Evolutionary conservation across 2,888 invertebrate genomes (phyloP), one percentile per base, ranked within the genome.

Genomic region (Synergus japonicus): DNA sequence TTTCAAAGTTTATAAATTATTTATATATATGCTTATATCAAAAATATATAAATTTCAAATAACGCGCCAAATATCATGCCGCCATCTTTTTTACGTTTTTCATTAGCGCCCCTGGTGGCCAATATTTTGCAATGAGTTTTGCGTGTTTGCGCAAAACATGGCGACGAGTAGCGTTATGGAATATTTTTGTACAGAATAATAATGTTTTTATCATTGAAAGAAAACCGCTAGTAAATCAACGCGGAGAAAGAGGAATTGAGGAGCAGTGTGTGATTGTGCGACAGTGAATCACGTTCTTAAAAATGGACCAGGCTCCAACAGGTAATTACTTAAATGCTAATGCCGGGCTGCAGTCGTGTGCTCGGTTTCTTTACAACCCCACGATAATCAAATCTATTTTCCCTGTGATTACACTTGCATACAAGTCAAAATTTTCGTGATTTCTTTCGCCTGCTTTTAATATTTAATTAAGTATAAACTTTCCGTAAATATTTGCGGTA

Each of bases 231-330:
- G 41, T 73, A 10, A 54, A 73, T 54, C 54, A 73, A 37, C 54
- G 37, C 15, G 49, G 37, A 10, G 22, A n/a, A 37, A 15, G 41
- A 12, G 54, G 54, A 67, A 54, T 73, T 73, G 29, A 49, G 37
- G 4, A 37, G n/a, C 7, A 10, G 54, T 54, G 29, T 73, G 37
- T 54, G 41, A 73, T 54, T 73, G 37, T 73, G 29, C 9, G 49
- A n/a, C n/a, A n/a, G 73, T 54, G 73, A 73, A 41, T 54, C 22
- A 10, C 49, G 41, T 37, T 49, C n/a, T 13, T 29, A 80, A 88
- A 87, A 86, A 91, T 91, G 91, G 91, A 91, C 84, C 91, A 91
- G 84, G 91, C 90, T 78, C 91, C 91, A 78, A 87, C 90, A 91
- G 91, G 91, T 91, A 87, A 88, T 22, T 13, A 78, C 41, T 37